A percentile compares a stretch with the other conserved stretches of the same genome.
Evolutionary conservation across 2,113 vertebrate species (phyloP).

Genomic region (Ictalurus furcatus): DNA sequence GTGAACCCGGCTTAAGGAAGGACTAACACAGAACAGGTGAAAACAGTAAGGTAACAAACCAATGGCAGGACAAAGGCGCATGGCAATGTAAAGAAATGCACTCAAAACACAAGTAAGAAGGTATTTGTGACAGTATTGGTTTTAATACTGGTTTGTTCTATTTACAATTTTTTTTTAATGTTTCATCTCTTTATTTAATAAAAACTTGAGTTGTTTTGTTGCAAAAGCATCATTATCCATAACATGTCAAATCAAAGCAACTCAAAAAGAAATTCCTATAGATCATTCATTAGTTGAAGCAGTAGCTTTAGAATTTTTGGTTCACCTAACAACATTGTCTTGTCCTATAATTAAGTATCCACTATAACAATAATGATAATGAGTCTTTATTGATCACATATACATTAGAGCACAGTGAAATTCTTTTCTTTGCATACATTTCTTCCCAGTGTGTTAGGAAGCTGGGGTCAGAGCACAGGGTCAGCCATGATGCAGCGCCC

Average conservation of each 20-base stretch:
- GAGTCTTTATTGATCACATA: no score
- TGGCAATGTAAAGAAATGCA: neutral
- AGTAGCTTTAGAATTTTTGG: neutral
- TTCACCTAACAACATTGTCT: neutral
- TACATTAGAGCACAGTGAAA: no score
- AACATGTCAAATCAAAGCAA: neutral
- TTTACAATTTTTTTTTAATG: neutral
- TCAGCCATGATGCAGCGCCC: no score
- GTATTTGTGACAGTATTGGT: neutral
- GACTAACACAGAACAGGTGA: neutral
- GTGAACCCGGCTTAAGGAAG: neutral
- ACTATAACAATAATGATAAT: neutral
- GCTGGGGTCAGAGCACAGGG: no score
- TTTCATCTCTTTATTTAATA: neutral
- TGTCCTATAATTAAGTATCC: neutral
- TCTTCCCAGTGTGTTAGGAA: no score
- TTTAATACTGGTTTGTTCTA: neutral
- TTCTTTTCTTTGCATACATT: no score
- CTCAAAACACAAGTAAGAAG: neutral
- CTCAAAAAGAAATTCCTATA: neutral
- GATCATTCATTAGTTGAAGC: neutral
- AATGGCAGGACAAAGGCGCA: neutral
- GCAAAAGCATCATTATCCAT: neutral
- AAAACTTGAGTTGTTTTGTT: neutral
- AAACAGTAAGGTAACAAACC: neutral